Base-by-base conservation (phyloP, 2,113 vertebrate genomes). In the Emydura subglobosa region DNA sequence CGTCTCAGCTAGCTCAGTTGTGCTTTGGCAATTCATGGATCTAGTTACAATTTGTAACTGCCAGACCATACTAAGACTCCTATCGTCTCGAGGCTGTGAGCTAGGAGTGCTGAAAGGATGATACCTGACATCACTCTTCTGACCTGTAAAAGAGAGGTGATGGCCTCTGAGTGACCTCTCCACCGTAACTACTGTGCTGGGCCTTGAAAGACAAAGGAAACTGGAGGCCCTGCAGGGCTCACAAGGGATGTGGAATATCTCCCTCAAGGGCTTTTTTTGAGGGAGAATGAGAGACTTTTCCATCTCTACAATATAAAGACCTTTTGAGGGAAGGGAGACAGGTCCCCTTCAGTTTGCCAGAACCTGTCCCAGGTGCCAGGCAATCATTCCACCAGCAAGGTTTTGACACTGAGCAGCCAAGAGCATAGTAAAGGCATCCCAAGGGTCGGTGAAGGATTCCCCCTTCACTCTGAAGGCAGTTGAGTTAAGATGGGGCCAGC, bases 31-130 rank as follows among this genome's bases (percentile, higher is more conserved):
- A 16, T 72, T 34, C 17, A 19, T 39, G 42, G 24, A 10, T 39
- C 61, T 76, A 76, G 72, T 76, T 44, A 44, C 39, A 27, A 76
- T 76, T 21, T 76, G 21, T 53, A 39, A 6, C 0, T 0, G 72
- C 81, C 85, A 19, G 8, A n/a, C 0, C 1, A 27, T 54, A 25
- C 39, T 24, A 79, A 39, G 54, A 6, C 82, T 54, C 34, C 42
- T 11, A 0, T 2, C 0, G 0, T 5, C 50, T 55, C 22, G 49
- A 31, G 68, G 9, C 79, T 65, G 11, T 65, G 39, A n/a, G 39
- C n/a, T 51, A 87, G 68, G 83, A 90, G 65, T 42, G 42, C 84
- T 0, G 1, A 72, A 27, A 65, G 19, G 0, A 0, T 4, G 34
- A 22, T 19, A 16, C 54, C 85, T 85, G 54, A 55, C 24, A 4